phyloP scores from a whole-genome alignment of 37 sponge, comb jelly and placozoan genomes.

The Halisarca cf. caerulea region DNA sequence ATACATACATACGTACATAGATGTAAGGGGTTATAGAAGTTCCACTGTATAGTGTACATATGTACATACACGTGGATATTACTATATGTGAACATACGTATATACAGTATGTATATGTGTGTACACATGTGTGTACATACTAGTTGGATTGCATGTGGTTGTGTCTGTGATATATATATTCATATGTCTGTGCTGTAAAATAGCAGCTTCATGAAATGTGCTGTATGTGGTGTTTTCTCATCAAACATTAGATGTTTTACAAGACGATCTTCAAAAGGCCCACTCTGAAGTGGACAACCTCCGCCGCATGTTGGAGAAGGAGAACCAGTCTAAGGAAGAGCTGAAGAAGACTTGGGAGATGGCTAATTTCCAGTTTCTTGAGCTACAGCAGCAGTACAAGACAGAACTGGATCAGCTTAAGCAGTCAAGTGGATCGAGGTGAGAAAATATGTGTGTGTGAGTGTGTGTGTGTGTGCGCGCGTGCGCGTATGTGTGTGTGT shows the following conservation, averaged over 20 bases:
- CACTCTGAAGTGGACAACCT: neutral
- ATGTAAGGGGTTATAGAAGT: too few species aligned
- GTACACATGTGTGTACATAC: too few species aligned
- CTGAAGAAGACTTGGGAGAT: slow-evolving; percentile 60
- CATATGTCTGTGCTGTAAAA: neutral
- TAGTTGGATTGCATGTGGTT: neutral
- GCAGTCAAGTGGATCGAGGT: slow-evolving; percentile 20
- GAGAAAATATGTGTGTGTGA: neutral
- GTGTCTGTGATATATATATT: slow-evolving; percentile 17
- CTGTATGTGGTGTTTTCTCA: slow-evolving; percentile 12
- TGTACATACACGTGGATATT: too few species aligned
- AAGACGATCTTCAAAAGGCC: slow-evolving; percentile 22
- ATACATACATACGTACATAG: too few species aligned
- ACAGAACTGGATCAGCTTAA: slow-evolving; percentile 47
- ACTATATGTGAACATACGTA: neutral
- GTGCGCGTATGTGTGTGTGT: neutral
- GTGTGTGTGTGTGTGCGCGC: slow-evolving; percentile 3
- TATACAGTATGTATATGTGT: neutral
- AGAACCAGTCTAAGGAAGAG: slow-evolving; percentile 9
- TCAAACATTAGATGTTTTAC: slow-evolving; percentile 7
- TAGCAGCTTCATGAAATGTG: neutral
- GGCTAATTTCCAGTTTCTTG: slow-evolving; percentile 71
- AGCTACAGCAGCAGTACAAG: slow-evolving; percentile 49
- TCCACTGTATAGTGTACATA: too few species aligned
- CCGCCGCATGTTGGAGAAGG: neutral